Evolutionary conservation across 2,888 invertebrate genomes (phyloP), one percentile per base, ranked within the genome.

Genomic region (Elegia similella): DNA sequence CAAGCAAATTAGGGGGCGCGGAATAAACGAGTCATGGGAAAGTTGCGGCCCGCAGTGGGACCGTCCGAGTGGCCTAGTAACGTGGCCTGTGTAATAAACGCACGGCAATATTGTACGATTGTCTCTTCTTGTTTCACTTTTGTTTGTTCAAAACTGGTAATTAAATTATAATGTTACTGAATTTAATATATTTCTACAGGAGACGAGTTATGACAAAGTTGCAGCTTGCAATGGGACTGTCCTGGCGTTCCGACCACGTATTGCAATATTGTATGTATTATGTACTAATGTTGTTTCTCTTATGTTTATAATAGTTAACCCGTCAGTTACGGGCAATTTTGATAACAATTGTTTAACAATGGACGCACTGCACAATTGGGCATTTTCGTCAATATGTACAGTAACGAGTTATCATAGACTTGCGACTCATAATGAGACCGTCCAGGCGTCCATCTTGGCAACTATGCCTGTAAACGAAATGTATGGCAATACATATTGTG

Each of bases 1-100:
- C 52, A 53, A 52, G 23, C 53, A 53, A 53, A 53, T 53, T 53
- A 43, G 53, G 43, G 15, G 53, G 53, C 42, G 53, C 13, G 10
- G 42, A 5, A 30, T 53, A 53, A 53, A 43, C 53, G 53, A 53
- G 53, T 53, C 43, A 43, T 15, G 42, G 50, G 5, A 29, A 43
- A 53, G 53, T 53, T 53, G 30, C 16, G 43, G 30, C 23, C 29
- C 15, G 53, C 53, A 15, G 12, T 30, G 53, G 52, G 42, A 42
- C 43, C 42, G 30, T 29, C 15, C 43, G 15, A 17, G 44, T 5
- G 8, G 34, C 5, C 50, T 12, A 34, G 16, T 7, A 7, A 34
- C 16, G 15, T 13, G 32, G 30, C 29, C 29, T 12, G 47, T 6
- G 48, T 50, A 34, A 30, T 50, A 34, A 50, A 50, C 16, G 16